Evolutionary conservation across 2,113 vertebrate species (phyloP).

Genomic region (Osmerus eperlanus): DNA sequence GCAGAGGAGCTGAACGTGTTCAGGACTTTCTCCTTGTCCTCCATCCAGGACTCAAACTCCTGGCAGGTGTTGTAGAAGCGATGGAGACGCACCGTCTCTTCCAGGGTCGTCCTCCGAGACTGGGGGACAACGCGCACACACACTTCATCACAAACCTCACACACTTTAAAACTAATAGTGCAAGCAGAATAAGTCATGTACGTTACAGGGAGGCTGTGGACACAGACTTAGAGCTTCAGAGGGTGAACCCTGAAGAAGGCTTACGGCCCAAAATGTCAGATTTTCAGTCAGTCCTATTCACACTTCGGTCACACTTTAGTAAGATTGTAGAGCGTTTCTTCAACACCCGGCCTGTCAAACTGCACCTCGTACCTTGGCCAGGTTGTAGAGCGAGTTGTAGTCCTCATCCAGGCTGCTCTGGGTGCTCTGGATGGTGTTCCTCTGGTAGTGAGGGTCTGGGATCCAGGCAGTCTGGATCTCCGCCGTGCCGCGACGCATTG

Average conservation of each 20-base stretch:
- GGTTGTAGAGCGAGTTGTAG: constrained; percentile 65
- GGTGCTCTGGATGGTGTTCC: constrained; percentile 71
- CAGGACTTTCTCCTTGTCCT: constrained; percentile 79
- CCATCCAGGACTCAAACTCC: constrained; percentile 87
- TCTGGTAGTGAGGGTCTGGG: constrained; percentile 75
- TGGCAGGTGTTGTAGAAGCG: constrained; percentile 77
- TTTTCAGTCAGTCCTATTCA: neutral
- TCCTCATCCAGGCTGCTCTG: constrained; percentile 73
- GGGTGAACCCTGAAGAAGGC: no score
- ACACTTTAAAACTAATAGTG: no score
- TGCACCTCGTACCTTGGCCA: constrained; percentile 73
- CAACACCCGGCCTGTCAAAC: no score
- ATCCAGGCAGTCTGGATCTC: constrained; percentile 56
- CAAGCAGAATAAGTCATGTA: no score
- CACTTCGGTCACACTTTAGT: neutral
- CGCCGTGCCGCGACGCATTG: constrained; percentile 49
- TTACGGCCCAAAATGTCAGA: no score
- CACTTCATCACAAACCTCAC: neutral
- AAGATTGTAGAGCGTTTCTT: no score
- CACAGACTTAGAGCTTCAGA: no score
- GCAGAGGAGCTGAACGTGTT: constrained; percentile 69
- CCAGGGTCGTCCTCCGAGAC: constrained; percentile 71
- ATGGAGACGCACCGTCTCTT: constrained; percentile 78
- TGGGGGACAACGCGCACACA: constrained; percentile 35
- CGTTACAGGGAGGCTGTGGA: no score